These are phyloP conservation scores for Cliona cf. orientalis DNA, from an alignment of 37 sponge, comb jelly and placozoan genomes.

Conservation along the genomic window DNA sequence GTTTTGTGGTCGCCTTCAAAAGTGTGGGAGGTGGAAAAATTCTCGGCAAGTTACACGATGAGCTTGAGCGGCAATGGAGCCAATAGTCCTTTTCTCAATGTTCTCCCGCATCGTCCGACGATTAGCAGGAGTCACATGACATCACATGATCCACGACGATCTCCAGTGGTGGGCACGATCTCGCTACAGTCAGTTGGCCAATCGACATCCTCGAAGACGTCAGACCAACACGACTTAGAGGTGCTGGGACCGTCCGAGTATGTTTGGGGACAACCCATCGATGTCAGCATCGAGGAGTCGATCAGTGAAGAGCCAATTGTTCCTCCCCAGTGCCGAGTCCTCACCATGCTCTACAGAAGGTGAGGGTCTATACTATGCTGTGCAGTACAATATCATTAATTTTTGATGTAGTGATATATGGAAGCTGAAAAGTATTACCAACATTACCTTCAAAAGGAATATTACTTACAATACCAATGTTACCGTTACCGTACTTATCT, in stretches of 20 bases:
- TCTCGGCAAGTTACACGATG: not conserved
- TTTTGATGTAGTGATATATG: too few relatives aligned
- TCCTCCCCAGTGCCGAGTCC: slow-evolving; percentile 21
- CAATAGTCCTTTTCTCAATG: not conserved
- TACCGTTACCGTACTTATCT: too few relatives aligned
- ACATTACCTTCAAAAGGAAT: too few relatives aligned
- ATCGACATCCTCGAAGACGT: not conserved
- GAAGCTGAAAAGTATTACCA: too few relatives aligned
- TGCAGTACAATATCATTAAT: not conserved
- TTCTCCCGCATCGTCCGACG: not conserved
- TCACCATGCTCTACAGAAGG: slow-evolving; percentile 68
- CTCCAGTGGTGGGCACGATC: slow-evolving; percentile 38
- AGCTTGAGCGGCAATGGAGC: not conserved
- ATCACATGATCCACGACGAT: slow-evolving; percentile 1
- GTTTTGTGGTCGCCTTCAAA: slow-evolving; percentile 57
- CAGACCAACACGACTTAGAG: slow-evolving; percentile 22
- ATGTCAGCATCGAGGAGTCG: slow-evolving; percentile 5
- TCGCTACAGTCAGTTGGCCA: slow-evolving; percentile 15
- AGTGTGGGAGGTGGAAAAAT: slow-evolving; percentile 57
- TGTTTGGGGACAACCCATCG: slow-evolving; percentile 53
- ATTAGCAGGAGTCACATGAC: not conserved
- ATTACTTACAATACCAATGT: too few relatives aligned
- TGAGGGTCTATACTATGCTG: not conserved
- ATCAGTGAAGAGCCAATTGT: not conserved
- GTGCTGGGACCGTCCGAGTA: slow-evolving; percentile 64